Evolutionary conservation across 2,888 invertebrate species (phyloP).

Genomic region (Ophion ventricosus): DNA sequence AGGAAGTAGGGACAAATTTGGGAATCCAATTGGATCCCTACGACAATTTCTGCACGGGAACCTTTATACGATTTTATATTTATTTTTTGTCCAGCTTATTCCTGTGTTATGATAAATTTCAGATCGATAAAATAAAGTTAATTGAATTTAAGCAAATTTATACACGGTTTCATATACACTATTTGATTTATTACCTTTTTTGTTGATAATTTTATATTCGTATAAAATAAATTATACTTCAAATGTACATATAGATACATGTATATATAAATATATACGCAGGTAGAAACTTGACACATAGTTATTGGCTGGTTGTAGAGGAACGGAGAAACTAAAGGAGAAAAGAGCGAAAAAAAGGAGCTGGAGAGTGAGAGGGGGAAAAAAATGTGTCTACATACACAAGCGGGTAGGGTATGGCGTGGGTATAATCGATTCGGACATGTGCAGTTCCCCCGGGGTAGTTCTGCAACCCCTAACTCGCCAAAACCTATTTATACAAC

Average conservation of each 20-base stretch:
- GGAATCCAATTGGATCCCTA: no score
- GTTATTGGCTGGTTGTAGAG: slow-evolving; percentile 3
- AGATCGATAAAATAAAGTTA: no score
- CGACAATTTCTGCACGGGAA: no score
- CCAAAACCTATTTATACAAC: slow-evolving; percentile 84
- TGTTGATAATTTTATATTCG: not conserved
- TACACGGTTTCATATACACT: no score
- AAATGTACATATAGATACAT: not conserved
- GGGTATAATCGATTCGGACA: slow-evolving; percentile 83
- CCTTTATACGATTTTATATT: no score
- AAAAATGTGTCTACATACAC: slow-evolving; percentile 65
- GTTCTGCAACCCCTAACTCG: slow-evolving; percentile 82
- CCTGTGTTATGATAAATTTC: no score
- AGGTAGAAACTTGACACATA: not conserved
- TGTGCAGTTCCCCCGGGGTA: slow-evolving; percentile 82
- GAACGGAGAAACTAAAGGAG: no score
- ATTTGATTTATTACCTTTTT: not conserved
- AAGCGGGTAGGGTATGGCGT: slow-evolving; percentile 63
- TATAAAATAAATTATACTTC: not conserved
- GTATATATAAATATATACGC: not conserved
- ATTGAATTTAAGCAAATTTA: no score
- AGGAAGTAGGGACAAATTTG: no score
- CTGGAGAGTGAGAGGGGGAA: slow-evolving; percentile 41
- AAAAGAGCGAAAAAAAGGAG: not conserved
- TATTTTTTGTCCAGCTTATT: no score